These are phyloP conservation scores for Amorpha juglandis DNA, from an alignment of 2,888 invertebrate species.

Conservation along the genomic window DNA sequence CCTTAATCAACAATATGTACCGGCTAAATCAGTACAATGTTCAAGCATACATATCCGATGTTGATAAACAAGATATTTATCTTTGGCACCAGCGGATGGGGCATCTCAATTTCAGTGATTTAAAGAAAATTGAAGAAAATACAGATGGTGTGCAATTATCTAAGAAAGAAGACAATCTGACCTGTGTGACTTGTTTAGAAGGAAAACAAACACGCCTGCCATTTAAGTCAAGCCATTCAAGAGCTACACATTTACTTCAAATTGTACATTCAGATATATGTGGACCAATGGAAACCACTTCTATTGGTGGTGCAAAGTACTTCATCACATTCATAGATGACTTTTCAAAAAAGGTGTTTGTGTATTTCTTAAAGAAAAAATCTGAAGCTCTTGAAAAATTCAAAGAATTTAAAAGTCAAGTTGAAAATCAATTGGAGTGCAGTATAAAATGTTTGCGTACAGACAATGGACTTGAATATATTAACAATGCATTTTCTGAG, in stretches of 20 bases:
- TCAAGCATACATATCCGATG: conserved; percentile 28
- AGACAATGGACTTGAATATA: conserved; percentile 34
- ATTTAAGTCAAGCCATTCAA: not conserved
- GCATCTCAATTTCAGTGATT: conserved; percentile 27
- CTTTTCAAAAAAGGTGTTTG: not conserved
- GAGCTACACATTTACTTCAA: not conserved
- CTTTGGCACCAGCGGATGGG: conserved; percentile 3
- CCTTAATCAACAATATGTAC: conserved; percentile 37
- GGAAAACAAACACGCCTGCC: not conserved
- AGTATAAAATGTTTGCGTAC: conserved; percentile 30
- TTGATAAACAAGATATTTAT: conserved; percentile 1
- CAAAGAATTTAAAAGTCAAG: conserved; percentile 33
- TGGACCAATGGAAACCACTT: not conserved
- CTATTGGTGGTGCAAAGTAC: not conserved
- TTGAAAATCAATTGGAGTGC: conserved; percentile 32
- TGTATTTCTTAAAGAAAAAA: conserved; percentile 3
- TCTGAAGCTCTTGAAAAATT: conserved; percentile 29
- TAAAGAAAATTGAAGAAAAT: not conserved
- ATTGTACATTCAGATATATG: not conserved
- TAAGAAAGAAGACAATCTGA: conserved; percentile 3
- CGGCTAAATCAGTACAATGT: conserved; percentile 28
- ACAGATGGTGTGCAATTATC: not conserved
- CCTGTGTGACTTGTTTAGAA: not conserved
- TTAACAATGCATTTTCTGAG: conserved; percentile 6
- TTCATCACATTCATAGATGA: not conserved